Evolutionary conservation across 2,797 vertebrate genomes (phyloP).

Genomic region (Stomatorhinus walkeri): DNA sequence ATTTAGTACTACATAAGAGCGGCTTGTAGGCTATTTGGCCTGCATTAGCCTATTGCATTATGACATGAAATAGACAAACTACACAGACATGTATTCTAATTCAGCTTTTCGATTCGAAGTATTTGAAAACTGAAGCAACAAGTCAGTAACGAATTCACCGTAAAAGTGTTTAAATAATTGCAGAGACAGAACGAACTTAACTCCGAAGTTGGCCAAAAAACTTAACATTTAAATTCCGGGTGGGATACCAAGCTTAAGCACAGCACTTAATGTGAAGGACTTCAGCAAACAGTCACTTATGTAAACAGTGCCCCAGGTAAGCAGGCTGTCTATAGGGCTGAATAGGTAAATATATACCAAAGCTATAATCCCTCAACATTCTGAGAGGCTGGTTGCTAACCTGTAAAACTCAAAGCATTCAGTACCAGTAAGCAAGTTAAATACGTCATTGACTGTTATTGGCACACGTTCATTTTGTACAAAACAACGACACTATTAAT

Average conservation of each 20-base stretch:
- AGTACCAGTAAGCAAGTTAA: background rate
- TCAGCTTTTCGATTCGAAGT: background rate
- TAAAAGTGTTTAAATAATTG: background rate
- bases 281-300: background rate
- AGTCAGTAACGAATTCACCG: background rate
- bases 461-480: background rate
- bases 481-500: background rate
- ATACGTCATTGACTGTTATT: background rate
- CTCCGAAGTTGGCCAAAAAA: background rate
- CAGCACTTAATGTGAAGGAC: background rate
- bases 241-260: background rate
- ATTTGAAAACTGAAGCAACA: background rate
- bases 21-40: background rate
- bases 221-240: background rate
- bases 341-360: background rate
- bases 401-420: background rate
- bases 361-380: background rate
- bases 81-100: background rate
- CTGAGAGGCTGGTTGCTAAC: background rate
- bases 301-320: background rate
- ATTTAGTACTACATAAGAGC: background rate
- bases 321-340: background rate
- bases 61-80: background rate
- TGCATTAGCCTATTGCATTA: background rate
- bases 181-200: background rate